These are phyloP conservation scores for Sphinx pinastri DNA, from an alignment of 2,888 invertebrate genomes.

Conservation along the genomic window DNA sequence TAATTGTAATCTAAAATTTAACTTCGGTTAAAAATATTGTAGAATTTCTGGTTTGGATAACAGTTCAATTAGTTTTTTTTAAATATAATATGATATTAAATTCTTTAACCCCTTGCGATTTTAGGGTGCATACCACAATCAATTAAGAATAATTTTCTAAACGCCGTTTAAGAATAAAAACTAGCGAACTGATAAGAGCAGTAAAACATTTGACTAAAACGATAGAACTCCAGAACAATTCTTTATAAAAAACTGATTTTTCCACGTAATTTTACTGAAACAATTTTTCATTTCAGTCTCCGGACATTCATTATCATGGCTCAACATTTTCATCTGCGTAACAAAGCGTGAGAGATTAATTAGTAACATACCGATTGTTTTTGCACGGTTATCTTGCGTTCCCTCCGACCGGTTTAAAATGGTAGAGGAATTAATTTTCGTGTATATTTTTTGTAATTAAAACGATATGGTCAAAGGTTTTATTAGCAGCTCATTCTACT, in stretches of 20 bases:
- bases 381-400: slow-evolving; percentile 27
- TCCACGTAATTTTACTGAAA: slow-evolving; percentile 20
- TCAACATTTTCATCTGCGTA: slow-evolving; percentile 26
- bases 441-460: slow-evolving; percentile 21
- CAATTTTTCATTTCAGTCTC: slow-evolving; percentile 14
- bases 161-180: too few species aligned
- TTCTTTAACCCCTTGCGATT: too few species aligned
- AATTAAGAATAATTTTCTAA: too few species aligned
- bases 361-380: slow-evolving; percentile 28
- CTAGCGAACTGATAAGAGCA: too few species aligned
- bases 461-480: slow-evolving; percentile 23
- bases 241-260: slow-evolving; percentile 3
- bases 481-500: slow-evolving; percentile 1
- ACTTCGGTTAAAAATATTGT: too few species aligned
- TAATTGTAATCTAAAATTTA: too few species aligned
- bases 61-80: too few species aligned
- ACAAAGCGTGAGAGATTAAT: slow-evolving; percentile 32
- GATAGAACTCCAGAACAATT: neutral
- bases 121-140: too few species aligned
- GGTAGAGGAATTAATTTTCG: slow-evolving; percentile 16
- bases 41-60: too few species aligned
- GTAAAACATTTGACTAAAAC: neutral
- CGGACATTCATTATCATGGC: slow-evolving; percentile 22
- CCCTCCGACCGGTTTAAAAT: slow-evolving; percentile 17
- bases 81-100: too few species aligned